Percentiles rank a stretch among this genome's conserved stretches.
phyloP scores from a whole-genome alignment of 1,140 invertebrate species.

The Papilio helenus region DNA sequence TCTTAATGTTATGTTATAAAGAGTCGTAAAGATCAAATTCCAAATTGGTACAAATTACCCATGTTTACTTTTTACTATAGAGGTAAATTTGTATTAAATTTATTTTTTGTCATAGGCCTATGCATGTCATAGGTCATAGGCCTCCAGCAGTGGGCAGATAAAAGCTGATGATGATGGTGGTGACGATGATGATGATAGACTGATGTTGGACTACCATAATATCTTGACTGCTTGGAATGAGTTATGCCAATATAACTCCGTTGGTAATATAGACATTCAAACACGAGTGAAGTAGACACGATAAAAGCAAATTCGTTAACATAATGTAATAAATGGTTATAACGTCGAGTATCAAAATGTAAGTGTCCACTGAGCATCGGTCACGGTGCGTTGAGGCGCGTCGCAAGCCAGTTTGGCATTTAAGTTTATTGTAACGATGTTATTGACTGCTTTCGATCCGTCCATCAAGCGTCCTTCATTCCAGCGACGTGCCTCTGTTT shows the following conservation, averaged over 20 bases:
- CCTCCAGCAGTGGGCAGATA: too few species aligned
- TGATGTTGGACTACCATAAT: neutral
- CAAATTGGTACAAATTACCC: too few species aligned
- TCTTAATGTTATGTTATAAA: too few species aligned
- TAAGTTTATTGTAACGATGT: slow-evolving; percentile 74
- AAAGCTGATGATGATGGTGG: too few species aligned
- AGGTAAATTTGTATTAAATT: neutral
- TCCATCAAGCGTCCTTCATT: slow-evolving; percentile 58
- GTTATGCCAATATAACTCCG: too few species aligned
- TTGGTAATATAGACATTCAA: too few species aligned
- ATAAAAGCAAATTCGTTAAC: neutral
- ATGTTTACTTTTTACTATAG: too few species aligned
- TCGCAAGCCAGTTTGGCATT: slow-evolving; percentile 77
- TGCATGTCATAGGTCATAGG: too few species aligned
- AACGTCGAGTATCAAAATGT: slow-evolving; percentile 63
- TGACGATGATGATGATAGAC: too few species aligned
- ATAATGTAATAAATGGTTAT: neutral
- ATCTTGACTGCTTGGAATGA: too few species aligned
- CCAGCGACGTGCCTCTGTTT: slow-evolving; percentile 62
- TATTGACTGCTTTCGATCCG: slow-evolving; percentile 71
- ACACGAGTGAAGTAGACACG: too few species aligned
- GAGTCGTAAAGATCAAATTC: too few species aligned
- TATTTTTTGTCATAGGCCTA: neutral
- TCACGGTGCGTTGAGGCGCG: slow-evolving; percentile 64
- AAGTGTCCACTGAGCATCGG: slow-evolving; percentile 42